Base-by-base conservation (phyloP, 1,140 invertebrate genomes). In the Euwallacea similis region DNA sequence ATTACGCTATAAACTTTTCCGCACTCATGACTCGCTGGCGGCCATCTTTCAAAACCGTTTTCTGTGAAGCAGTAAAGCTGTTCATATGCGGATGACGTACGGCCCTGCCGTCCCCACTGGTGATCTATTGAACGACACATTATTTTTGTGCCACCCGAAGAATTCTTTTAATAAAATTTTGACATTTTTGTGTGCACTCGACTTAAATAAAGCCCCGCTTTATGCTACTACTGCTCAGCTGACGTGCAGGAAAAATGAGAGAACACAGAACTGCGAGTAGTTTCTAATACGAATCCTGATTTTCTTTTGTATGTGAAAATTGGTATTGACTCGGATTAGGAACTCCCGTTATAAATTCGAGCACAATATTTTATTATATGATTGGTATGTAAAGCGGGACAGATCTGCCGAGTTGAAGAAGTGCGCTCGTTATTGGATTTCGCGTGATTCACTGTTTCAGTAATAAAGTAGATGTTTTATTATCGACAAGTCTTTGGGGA, bases 41-140 rank as follows among this genome's bases (percentile, higher is more conserved):
- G 68, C 61, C 68, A 70, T 70, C 68, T 70, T 70, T 70, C 68
- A 70, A 70, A 70, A 63, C 68, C 68, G 68, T 63, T 70, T 70
- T 70, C 68, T 70, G 68, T 70, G 68, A 70, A 70, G 68, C 68
- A 70, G 68, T 70, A 70, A 70, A 70, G 68, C 73, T 74, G 73
- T 70, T 70, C 73, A 71, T 71, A 71, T 74, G 63, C 54, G 69
- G 73, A 71, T 70, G 61, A 68, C 66, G 65, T 53, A 74, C 69
- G 68, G 59, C 67, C 69, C 59, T 21, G 44, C 50, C 43, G 68
- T 70, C 60, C 68, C 69, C 62, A 70, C 73, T 46, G 54, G 65
- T 74, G 73, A 74, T 74, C 73, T 74, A 74, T 74, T 61, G 73
- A 66, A 68, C 68, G 69, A 74, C 73, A 71, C 53, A 54, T 70